A percentile compares a stretch with the other conserved stretches of the same genome.
These are phyloP conservation scores for Acanthosoma haemorrhoidale DNA, from an alignment of 2,888 invertebrate species.

Conservation along the genomic window DNA sequence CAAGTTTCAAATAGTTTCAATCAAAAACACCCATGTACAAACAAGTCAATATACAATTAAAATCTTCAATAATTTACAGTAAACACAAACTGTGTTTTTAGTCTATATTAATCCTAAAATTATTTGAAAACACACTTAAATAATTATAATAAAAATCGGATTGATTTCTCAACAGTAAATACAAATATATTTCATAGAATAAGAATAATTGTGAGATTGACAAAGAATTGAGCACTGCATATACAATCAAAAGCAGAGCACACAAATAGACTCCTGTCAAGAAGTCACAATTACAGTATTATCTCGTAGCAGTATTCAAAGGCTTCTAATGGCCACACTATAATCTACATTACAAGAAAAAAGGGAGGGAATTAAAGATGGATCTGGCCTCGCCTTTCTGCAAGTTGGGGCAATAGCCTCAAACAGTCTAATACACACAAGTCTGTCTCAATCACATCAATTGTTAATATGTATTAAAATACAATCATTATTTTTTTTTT, in stretches of 20 bases:
- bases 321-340: slow-evolving; percentile 14
- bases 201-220: slow-evolving; percentile 12
- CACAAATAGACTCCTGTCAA: not conserved
- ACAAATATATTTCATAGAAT: slow-evolving; percentile 22
- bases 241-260: slow-evolving; percentile 18
- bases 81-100: not conserved
- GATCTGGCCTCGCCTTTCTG: not conserved
- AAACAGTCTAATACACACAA: not conserved
- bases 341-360: not conserved
- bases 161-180: slow-evolving; percentile 13
- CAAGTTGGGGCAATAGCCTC: not conserved
- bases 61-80: slow-evolving; percentile 6
- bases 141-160: not conserved
- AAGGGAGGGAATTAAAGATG: slow-evolving; percentile 2
- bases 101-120: not conserved
- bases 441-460: not conserved
- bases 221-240: slow-evolving; percentile 27
- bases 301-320: slow-evolving; percentile 25
- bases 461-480: slow-evolving; percentile 1
- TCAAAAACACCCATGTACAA: slow-evolving; percentile 16
- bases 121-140: slow-evolving; percentile 19
- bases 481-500: not conserved
- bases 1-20: slow-evolving; percentile 6
- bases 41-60: slow-evolving; percentile 18
- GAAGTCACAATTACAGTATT: slow-evolving; percentile 10